Evolutionary conservation across 2,888 invertebrate genomes (phyloP).

Genomic region (Agrypnus murinus): DNA sequence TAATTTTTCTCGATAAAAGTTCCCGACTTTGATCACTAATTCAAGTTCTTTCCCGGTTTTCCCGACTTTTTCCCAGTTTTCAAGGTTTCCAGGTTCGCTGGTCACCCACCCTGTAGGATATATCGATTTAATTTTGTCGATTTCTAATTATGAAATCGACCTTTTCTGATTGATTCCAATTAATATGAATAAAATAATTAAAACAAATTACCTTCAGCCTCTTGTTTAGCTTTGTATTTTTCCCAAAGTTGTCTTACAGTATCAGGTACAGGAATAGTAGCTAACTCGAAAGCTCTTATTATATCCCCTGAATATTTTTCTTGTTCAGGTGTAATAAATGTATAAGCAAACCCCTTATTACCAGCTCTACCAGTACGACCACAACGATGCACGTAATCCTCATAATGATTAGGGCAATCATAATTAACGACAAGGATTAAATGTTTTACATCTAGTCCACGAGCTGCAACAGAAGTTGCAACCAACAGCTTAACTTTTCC

Average conservation of each 20-base stretch:
- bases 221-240: conserved; percentile 90
- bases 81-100: too few relatives aligned
- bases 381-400: conserved; percentile 99
- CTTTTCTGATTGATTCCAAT: background rate
- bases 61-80: too few relatives aligned
- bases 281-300: conserved; percentile 91
- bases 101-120: too few relatives aligned
- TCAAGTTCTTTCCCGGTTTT: too few relatives aligned
- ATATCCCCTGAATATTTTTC: conserved; percentile 95
- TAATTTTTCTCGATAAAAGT: too few relatives aligned
- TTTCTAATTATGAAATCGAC: background rate
- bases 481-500: conserved; percentile 88
- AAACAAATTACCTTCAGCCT: conserved; percentile 82
- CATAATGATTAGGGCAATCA: conserved; percentile 99
- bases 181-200: background rate
- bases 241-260: conserved; percentile 89
- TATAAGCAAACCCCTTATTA: conserved; percentile 97
- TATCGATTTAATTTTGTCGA: too few relatives aligned
- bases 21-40: too few relatives aligned
- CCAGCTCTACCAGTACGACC: conserved; percentile 94
- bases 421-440: conserved; percentile 98
- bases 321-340: conserved; percentile 96
- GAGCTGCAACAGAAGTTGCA: conserved; percentile 98
- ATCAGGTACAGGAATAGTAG: conserved; percentile 84
- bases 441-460: conserved; percentile 99